Base-by-base conservation (phyloP, 2,797 vertebrate genomes). In the Gallinago stenura region DNA sequence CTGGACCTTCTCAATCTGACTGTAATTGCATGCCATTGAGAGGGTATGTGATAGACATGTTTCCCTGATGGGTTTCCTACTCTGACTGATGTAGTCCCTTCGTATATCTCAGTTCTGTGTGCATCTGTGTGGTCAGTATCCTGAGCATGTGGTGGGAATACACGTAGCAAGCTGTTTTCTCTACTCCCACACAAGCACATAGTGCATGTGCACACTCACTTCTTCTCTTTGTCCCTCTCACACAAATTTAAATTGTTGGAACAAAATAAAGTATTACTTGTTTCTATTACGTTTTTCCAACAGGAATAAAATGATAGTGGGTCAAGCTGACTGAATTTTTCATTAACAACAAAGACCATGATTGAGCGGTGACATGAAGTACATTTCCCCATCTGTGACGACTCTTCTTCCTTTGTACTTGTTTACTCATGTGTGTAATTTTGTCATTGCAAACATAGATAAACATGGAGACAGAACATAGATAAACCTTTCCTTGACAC, bases 351-450 rank as follows among this genome's bases (percentile, higher is more conserved):
- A 71, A 84, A 79, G 54, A 41, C 18, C 13, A 9, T n/a, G 31
- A 62, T 0, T 79, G 24, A 89, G 43, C 0, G 1, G 56, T 72
- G 66, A 65, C 69, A 41, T 75, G 48, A 86, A 72, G 79, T 58
- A 53, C 0, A 2, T 80, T 83, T 95, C 75, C 51, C 33, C 45
- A 45, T 45, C 85, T 58, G 35, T 62, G 69, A 72, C 1, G 0
- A 91, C 37, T 72, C 50, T 87, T 92, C 17, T 83, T 77, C 37
- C 45, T 73, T 78, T 90, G 66, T 53, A 57, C 35, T 91, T 86
- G 39, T 88, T 91, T 83, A 85, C 64, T 61, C 60, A 50, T 11
- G 3, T 10, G 13, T 46, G n/a, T 82, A 79, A 84, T 89, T 91
- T 90, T 79, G 43, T 72, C n/a, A 39, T 90, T 89, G 35, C 41